phyloP scores from a whole-genome alignment of 2,888 invertebrate species.

The Nomada ruficornis region DNA sequence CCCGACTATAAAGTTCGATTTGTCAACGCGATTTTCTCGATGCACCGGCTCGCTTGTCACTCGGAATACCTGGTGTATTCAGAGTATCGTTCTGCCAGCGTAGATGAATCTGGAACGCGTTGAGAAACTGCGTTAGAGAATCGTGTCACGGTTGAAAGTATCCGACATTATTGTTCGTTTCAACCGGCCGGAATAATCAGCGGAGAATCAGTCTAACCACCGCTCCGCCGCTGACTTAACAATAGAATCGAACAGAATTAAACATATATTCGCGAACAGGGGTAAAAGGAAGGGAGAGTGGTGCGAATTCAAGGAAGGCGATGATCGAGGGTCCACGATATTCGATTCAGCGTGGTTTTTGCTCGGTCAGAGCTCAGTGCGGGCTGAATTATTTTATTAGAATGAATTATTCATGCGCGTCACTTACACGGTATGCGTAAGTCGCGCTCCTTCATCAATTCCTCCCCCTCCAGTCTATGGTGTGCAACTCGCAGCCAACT shows the following conservation, averaged over 20 bases:
- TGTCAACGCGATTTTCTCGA: constrained; percentile 37
- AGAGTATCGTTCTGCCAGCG: constrained; percentile 32
- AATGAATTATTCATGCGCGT: constrained; percentile 83
- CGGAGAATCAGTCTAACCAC: not conserved
- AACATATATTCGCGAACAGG: not conserved
- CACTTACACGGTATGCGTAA: constrained; percentile 83
- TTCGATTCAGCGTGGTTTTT: constrained; percentile 66
- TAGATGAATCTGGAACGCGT: constrained; percentile 52
- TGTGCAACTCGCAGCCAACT: constrained; percentile 27
- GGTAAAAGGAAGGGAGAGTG: constrained; percentile 9
- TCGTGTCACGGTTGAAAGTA: constrained; percentile 56
- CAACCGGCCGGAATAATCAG: constrained; percentile 3
- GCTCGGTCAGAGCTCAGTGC: constrained; percentile 58
- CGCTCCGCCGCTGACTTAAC: not conserved
- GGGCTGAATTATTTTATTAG: constrained; percentile 83
- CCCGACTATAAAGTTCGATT: constrained; percentile 49
- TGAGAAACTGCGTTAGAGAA: constrained; percentile 47
- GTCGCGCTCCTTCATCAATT: constrained; percentile 82
- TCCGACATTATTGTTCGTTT: constrained; percentile 18
- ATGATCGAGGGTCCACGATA: constrained; percentile 42
- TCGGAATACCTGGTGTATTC: constrained; percentile 39
- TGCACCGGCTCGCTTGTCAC: constrained; percentile 32
- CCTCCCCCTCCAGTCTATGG: constrained; percentile 51
- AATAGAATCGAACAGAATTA: not conserved
- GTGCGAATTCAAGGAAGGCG: constrained; percentile 44